Conservation (phyloP, 2,888 invertebrate species). For the Aquatica leii region DNA sequence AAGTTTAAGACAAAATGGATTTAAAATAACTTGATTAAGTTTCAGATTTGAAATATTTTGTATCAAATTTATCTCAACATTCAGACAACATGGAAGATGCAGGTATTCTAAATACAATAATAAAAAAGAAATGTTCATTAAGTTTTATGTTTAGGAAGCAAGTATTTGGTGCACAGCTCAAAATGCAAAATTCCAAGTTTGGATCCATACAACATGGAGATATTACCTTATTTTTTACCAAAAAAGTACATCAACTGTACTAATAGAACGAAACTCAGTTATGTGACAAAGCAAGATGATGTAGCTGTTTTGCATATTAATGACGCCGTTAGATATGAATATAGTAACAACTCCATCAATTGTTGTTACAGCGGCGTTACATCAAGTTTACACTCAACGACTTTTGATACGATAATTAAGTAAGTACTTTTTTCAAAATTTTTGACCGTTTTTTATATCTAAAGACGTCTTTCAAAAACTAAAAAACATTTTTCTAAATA, state of each 20-base stretch:
- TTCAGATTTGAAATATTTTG: constrained; percentile 16
- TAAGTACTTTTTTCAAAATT: background rate
- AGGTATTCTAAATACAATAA: background rate
- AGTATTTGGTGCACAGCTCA: constrained; percentile 66
- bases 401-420: background rate
- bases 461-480: too few relatives aligned
- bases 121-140: too few relatives aligned
- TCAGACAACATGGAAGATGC: background rate
- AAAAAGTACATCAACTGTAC: constrained; percentile 45
- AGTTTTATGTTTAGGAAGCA: constrained; percentile 46
- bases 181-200: constrained; percentile 71
- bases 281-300: constrained; percentile 40
- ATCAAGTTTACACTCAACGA: constrained; percentile 61
- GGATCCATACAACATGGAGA: constrained; percentile 66
- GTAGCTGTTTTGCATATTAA: constrained; percentile 43
- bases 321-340: constrained; percentile 34
- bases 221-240: constrained; percentile 54
- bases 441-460: constrained; percentile 58
- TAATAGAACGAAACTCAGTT: constrained; percentile 40
- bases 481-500: too few relatives aligned
- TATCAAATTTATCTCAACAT: constrained; percentile 6
- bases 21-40: too few relatives aligned
- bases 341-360: constrained; percentile 36
- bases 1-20: too few relatives aligned
- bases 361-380: constrained; percentile 55